Evolutionary conservation across 2,888 invertebrate species (phyloP), one percentile per base, ranked within the genome.

Genomic region (Torymus aiolomorphi): DNA sequence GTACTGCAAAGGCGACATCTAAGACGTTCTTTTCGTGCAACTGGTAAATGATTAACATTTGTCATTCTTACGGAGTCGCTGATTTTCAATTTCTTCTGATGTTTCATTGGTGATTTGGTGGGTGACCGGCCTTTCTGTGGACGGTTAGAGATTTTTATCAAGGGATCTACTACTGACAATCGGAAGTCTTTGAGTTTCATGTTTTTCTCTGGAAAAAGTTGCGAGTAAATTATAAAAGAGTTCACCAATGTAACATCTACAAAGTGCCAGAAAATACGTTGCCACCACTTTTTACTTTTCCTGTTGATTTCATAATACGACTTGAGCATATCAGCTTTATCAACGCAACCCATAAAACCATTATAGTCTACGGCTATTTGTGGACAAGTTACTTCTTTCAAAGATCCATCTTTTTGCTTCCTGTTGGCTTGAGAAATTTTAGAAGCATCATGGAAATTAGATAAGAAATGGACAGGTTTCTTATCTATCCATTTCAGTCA

Each of bases 271-370:
- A 73, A 49, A 24, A 65, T 18, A n/a, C 49, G 65, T 1, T 65
- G 49, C 24, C 65, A 49, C 65, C 49, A 3, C 67, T 76, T 86
- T 62, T 84, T 84, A 69, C 84, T 84, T 80, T 87, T 86, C 83
- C 84, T 85, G 56, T 82, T 66, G 56, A 86, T 83, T 70, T 52
- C 80, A n/a, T n/a, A n/a, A n/a, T n/a, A n/a, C n/a, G n/a, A n/a
- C n/a, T n/a, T n/a, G n/a, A n/a, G n/a, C n/a, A 86, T 85, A 76
- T 88, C 86, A 73, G 86, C 86, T 49, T 80, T 80, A 77, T 88
- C 86, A 31, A 87, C 86, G n/a, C 84, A 86, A 49, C 86, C 86
- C 87, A 87, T 87, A n/a, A n/a, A n/a, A n/a, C n/a, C n/a, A n/a
- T n/a, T n/a, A n/a, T n/a, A n/a, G n/a, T n/a, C n/a, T n/a, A n/a